These are phyloP conservation scores for Hartigia nigra DNA, from an alignment of 2,888 invertebrate genomes.

Conservation along the genomic window DNA sequence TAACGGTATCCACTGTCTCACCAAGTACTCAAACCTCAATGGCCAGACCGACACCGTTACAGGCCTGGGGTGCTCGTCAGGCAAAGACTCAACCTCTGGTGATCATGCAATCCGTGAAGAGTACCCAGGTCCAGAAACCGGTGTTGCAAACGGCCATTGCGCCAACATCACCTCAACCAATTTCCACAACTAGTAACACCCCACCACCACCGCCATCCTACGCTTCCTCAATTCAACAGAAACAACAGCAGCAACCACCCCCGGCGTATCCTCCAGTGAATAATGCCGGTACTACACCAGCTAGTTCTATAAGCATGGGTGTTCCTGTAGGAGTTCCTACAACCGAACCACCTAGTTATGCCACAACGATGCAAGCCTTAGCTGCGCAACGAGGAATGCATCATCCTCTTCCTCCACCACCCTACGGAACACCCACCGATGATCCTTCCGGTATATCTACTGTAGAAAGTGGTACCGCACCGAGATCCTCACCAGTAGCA, in stretches of 20 bases:
- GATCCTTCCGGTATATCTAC: conserved; percentile 63
- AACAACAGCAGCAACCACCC: conserved; percentile 73
- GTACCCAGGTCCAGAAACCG: conserved; percentile 95
- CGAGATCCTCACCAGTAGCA: conserved; percentile 66
- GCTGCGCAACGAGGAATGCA: conserved; percentile 78
- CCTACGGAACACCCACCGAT: conserved; percentile 71
- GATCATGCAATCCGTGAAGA: conserved; percentile 96
- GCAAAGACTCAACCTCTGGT: conserved; percentile 92
- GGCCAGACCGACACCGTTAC: conserved; percentile 83
- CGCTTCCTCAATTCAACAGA: conserved; percentile 83
- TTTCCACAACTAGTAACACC: conserved; percentile 67
- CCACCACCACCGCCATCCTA: conserved; percentile 83
- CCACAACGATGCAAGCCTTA: conserved; percentile 85
- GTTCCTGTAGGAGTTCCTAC: conserved; percentile 73
- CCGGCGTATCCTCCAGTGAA: conserved; percentile 70
- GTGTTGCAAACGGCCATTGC: conserved; percentile 94
- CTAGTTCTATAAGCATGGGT: conserved; percentile 44
- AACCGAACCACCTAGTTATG: conserved; percentile 92
- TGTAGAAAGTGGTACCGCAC: conserved; percentile 66
- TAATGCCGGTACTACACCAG: conserved; percentile 60
- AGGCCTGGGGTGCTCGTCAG: conserved; percentile 88
- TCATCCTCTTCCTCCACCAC: conserved; percentile 74
- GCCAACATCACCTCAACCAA: conserved; percentile 82
- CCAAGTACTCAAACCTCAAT: conserved; percentile 74
- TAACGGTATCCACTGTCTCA: conserved; percentile 76